Evolutionary conservation across 2,888 invertebrate genomes (phyloP).

Genomic region (Latheticus oryzae): DNA sequence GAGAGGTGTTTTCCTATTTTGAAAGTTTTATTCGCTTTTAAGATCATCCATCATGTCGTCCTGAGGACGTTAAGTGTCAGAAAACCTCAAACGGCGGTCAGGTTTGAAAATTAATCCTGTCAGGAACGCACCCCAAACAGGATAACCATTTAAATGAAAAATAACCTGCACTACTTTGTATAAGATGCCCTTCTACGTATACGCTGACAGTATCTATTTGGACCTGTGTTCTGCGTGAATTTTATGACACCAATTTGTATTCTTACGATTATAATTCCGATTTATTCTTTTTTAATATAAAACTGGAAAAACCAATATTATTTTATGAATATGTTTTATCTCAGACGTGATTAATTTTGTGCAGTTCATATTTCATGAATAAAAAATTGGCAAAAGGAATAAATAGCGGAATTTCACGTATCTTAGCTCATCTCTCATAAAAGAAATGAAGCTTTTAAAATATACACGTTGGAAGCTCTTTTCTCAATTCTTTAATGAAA

Average conservation of each 20-base stretch:
- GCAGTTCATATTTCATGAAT: slow-evolving; percentile 29
- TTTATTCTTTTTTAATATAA: slow-evolving; percentile 16
- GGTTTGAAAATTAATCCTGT: slow-evolving; percentile 41
- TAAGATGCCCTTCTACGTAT: slow-evolving; percentile 34
- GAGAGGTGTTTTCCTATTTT: slow-evolving; percentile 19
- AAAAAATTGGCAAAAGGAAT: slow-evolving; percentile 20
- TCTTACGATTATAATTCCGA: slow-evolving; percentile 24
- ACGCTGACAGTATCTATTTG: slow-evolving; percentile 32
- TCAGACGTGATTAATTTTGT: slow-evolving; percentile 27
- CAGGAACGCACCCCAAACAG: slow-evolving; percentile 32
- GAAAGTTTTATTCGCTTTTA: slow-evolving; percentile 14
- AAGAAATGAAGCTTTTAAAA: slow-evolving; percentile 23
- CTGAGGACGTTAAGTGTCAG: slow-evolving; percentile 27
- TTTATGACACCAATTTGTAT: slow-evolving; percentile 36
- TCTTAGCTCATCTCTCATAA: slow-evolving; percentile 12
- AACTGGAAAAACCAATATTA: slow-evolving; percentile 21
- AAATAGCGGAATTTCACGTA: slow-evolving; percentile 29
- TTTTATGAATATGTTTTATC: slow-evolving; percentile 10
- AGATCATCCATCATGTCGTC: slow-evolving; percentile 26
- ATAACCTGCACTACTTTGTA: slow-evolving; percentile 33
- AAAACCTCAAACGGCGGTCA: slow-evolving; percentile 36
- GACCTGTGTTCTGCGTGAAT: slow-evolving; percentile 29
- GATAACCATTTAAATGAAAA: slow-evolving; percentile 41
- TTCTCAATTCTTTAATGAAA: slow-evolving; percentile 12
- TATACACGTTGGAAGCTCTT: slow-evolving; percentile 23